Conservation (phyloP, 2,113 vertebrate genomes). For the Orcinus orca region DNA sequence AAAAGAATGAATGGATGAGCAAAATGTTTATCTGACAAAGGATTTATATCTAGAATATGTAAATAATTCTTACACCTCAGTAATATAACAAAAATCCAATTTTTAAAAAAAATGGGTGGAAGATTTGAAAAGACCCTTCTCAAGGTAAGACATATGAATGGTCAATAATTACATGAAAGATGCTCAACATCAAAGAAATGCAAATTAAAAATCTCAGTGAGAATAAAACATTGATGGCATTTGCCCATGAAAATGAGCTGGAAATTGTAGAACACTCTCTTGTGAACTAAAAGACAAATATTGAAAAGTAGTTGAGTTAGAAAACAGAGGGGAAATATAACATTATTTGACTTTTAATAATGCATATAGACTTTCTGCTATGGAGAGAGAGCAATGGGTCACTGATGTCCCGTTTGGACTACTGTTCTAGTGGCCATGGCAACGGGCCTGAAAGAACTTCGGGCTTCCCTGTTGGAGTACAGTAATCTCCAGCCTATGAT, state of each 20-base stretch:
- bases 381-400: too few relatives aligned
- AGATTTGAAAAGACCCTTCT: neutral
- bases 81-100: neutral
- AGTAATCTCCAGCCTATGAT: too few relatives aligned
- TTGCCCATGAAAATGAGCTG: neutral
- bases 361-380: too few relatives aligned
- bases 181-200: neutral
- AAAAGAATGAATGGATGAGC: neutral
- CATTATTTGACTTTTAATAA: too few relatives aligned
- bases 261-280: neutral
- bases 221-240: neutral
- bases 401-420: too few relatives aligned
- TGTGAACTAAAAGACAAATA: neutral
- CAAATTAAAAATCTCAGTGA: neutral
- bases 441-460: too few relatives aligned
- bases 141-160: neutral
- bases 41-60: neutral
- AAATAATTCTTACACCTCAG: neutral
- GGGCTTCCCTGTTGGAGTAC: too few relatives aligned
- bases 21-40: neutral
- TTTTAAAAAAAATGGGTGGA: neutral
- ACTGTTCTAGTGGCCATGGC: too few relatives aligned
- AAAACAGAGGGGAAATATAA: too few relatives aligned
- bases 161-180: neutral
- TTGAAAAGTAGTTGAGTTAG: neutral